phyloP scores from a whole-genome alignment of 2,888 invertebrate genomes.

The Pseudococcus longispinus region DNA sequence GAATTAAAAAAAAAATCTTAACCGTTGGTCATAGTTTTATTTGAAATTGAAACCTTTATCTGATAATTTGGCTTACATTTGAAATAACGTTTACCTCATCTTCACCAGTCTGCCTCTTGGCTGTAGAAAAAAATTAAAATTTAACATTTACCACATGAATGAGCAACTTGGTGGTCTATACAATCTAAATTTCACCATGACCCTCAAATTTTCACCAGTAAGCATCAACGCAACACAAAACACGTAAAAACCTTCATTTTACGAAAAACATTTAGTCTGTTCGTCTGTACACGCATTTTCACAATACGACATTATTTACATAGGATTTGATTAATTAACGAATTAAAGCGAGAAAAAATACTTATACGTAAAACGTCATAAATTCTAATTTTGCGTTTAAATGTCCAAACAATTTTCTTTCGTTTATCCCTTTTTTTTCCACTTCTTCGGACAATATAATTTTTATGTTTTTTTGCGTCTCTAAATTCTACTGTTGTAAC shows the following conservation, averaged over 20 bases:
- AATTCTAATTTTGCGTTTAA: constrained; percentile 16
- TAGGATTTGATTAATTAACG: constrained; percentile 25
- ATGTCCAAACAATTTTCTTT: constrained; percentile 12
- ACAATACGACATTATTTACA: constrained; percentile 31
- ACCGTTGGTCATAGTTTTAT: too few species aligned
- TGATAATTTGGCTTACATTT: too few species aligned
- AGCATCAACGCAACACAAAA: neutral
- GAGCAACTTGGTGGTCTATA: neutral
- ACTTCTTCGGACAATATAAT: neutral
- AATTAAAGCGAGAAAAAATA: constrained; percentile 9
- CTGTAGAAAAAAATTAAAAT: too few species aligned
- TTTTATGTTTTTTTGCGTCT: constrained; percentile 16
- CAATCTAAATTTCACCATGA: neutral
- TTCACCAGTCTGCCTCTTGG: too few species aligned
- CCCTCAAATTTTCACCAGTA: constrained; percentile 20
- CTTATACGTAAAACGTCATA: neutral
- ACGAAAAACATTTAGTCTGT: neutral
- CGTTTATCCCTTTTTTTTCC: neutral
- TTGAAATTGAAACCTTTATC: too few species aligned
- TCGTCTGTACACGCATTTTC: neutral
- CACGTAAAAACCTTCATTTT: constrained; percentile 20
- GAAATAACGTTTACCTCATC: neutral
- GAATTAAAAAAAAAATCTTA: too few species aligned
- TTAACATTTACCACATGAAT: constrained; percentile 8
- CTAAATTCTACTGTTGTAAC: neutral